A percentile compares a stretch with the other conserved stretches of the same genome.
These are phyloP conservation scores for Steinernema feltiae DNA, from an alignment of 1,140 invertebrate species.

Conservation along the genomic window DNA sequence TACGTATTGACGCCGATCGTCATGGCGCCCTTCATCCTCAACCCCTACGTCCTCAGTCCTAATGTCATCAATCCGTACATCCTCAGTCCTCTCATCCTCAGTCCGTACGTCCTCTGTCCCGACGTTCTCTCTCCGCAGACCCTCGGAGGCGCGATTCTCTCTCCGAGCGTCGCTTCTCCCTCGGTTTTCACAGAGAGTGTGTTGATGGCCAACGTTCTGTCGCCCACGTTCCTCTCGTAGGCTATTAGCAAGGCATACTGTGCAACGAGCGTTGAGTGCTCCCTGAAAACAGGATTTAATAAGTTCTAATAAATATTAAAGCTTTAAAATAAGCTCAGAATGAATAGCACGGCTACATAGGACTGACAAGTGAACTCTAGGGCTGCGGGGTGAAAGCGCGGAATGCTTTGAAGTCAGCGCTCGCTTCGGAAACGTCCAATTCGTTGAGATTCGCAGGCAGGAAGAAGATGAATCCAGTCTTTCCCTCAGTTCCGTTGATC, in stretches of 20 bases:
- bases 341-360: neutral
- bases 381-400: slow-evolving; percentile 29
- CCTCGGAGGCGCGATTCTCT: slow-evolving; percentile 27
- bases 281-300: too few species aligned
- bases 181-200: slow-evolving; percentile 47
- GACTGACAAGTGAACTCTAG: slow-evolving; percentile 21
- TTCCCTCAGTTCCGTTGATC: slow-evolving; percentile 19
- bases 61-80: slow-evolving; percentile 53
- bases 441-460: slow-evolving; percentile 11
- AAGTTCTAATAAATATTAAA: neutral
- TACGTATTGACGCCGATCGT: slow-evolving; percentile 44
- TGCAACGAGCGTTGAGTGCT: too few species aligned
- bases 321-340: neutral
- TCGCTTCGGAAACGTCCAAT: neutral
- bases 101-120: slow-evolving; percentile 37
- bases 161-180: slow-evolving; percentile 45
- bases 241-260: too few species aligned
- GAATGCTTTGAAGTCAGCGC: slow-evolving; percentile 28
- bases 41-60: slow-evolving; percentile 47
- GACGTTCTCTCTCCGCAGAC: slow-evolving; percentile 31
- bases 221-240: slow-evolving; percentile 49
- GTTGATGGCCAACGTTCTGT: slow-evolving; percentile 50
- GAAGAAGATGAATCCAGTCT: slow-evolving; percentile 20
- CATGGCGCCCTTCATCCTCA: slow-evolving; percentile 51
- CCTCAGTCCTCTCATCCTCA: slow-evolving; percentile 41